These are phyloP conservation scores for Epinotia ramella DNA, from an alignment of 2,888 invertebrate species.

Conservation along the genomic window DNA sequence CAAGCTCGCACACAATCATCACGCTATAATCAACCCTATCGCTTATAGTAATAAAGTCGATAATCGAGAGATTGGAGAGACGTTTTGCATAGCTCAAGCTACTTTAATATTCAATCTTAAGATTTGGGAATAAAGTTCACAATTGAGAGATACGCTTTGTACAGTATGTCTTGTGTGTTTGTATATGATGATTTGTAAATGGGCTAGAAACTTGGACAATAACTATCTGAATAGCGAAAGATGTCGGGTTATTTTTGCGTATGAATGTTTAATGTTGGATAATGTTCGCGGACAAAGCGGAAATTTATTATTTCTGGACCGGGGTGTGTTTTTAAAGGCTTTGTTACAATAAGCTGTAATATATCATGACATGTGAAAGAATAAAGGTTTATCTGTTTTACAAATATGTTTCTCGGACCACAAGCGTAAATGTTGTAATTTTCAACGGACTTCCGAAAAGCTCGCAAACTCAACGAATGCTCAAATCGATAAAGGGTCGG, in stretches of 20 bases:
- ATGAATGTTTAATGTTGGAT: slow-evolving; percentile 4
- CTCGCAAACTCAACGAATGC: no score
- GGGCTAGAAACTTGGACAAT: slow-evolving; percentile 7
- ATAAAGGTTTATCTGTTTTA: background rate
- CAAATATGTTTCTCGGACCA: background rate
- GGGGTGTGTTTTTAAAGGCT: slow-evolving; percentile 15
- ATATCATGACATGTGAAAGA: background rate
- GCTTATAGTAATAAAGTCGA: background rate
- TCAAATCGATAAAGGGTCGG: no score
- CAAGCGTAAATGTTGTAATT: background rate
- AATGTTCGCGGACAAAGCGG: background rate
- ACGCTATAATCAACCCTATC: background rate
- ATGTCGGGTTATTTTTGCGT: slow-evolving; percentile 1
- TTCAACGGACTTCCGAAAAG: no score
- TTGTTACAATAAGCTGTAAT: background rate
- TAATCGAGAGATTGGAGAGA: background rate
- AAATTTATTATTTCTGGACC: slow-evolving; percentile 4
- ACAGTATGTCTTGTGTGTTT: background rate
- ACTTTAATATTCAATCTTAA: background rate
- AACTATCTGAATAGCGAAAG: background rate
- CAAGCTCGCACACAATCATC: background rate
- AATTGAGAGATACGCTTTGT: background rate
- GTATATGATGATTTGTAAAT: slow-evolving; percentile 3
- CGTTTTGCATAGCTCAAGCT: background rate
- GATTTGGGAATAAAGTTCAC: background rate